phyloP scores from a whole-genome alignment of 2,888 invertebrate species.

The Rhamphomyia laevipes region DNA sequence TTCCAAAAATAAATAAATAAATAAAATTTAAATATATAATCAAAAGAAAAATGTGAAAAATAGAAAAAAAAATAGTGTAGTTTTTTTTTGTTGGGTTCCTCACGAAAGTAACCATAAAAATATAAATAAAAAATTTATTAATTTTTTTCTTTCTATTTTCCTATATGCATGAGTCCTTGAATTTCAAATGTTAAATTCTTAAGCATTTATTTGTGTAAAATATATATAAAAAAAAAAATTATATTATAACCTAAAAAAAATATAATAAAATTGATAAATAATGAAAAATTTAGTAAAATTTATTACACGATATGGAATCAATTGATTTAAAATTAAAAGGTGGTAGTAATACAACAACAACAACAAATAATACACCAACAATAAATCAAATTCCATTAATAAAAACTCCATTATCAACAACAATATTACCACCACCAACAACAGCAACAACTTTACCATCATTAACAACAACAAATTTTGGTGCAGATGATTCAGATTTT shows the following conservation, averaged over 20 bases:
- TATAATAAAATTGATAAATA: background rate
- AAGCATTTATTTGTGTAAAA: no score
- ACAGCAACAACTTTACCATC: background rate
- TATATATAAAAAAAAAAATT: background rate
- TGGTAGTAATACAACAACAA: background rate
- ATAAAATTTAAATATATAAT: no score
- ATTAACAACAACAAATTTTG: background rate
- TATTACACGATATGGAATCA: background rate
- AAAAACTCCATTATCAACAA: background rate
- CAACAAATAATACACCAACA: background rate
- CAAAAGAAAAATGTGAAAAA: no score
- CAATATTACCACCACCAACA: background rate
- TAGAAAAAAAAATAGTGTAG: no score
- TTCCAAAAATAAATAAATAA: no score
- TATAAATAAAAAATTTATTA: no score
- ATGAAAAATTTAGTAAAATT: background rate
- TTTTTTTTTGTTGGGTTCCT: no score
- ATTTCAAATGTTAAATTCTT: no score
- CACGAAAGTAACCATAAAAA: no score
- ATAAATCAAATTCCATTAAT: background rate
- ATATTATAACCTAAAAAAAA: background rate
- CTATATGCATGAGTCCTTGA: no score
- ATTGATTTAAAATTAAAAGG: background rate
- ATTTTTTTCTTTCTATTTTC: no score
- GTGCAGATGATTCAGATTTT: constrained; percentile 1